Evolutionary conservation across 2,888 invertebrate species (phyloP), one percentile per base, ranked within the genome.

Genomic region (Cremastinae sp.): DNA sequence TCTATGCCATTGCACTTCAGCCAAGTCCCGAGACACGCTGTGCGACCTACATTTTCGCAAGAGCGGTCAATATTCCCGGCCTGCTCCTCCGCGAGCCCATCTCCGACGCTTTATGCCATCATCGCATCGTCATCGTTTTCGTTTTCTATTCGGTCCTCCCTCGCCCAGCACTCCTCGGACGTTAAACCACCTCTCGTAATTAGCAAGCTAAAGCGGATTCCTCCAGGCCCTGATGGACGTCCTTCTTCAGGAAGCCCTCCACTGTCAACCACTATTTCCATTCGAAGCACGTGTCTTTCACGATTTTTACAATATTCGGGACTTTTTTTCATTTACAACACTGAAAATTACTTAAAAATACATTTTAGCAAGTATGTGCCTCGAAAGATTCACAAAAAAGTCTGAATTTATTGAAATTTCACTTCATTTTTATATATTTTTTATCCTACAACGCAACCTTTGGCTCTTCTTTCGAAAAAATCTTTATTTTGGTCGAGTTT

Each of bases 111-210:
- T 65, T 45, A 65, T 54, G 53, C 59, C 59, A 58, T 61, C 49
- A 54, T 43, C 20, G 28, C 38, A 22, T 22, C 47, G 68, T 49
- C 47, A 56, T 47, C 61, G 61, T 14, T 38, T 28, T 49, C 59
- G 51, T 47, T 41, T 38, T 56, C 22, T 56, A 41, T 62, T 49
- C 36, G n/a, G n/a, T n/a, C n/a, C n/a, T n/a, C 49, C 36, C 51
- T 53, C 14, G 53, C 22, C 36, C 34, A 53, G 47, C 56, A 59
- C 41, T 62, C 58, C 66, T 47, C 38, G 69, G 72, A 76, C 76
- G 73, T 76, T 76, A 76, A 76, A 76, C 76, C 69, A 72, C 73
- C 76, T 76, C 64, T 64, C 64, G 76, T 73, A 76, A 76, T 77
- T 74, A 74, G 74, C 71, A 66, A 65, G 77, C 70, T 74, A 78